phyloP scores from a whole-genome alignment of 2,113 vertebrate species.

The Scomber colias region DNA sequence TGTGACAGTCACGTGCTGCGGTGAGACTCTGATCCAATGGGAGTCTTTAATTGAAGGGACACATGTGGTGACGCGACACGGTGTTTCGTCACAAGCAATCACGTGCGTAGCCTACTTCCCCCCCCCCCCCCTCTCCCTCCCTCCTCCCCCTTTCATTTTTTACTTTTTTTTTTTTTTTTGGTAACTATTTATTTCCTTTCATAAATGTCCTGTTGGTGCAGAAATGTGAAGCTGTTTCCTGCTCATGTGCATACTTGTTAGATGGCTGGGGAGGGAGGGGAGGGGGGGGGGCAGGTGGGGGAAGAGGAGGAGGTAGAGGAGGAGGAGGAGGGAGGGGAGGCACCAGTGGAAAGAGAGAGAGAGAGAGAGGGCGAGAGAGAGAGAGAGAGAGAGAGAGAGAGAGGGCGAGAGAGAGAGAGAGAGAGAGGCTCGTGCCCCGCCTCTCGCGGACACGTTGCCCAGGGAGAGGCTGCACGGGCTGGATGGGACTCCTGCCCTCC shows the following conservation, averaged over 20 bases:
- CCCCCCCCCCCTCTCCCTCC: no score
- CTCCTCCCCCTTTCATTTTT: no score
- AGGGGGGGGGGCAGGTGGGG: no score
- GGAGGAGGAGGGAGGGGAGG: no score
- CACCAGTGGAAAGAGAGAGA: no score
- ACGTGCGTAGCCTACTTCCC: conserved; percentile 11
- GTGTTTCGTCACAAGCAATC: conserved; percentile 24
- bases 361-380: no score
- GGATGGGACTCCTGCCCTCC: conserved; percentile 6
- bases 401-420: background rate
- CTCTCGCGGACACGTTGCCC: conserved; percentile 69
- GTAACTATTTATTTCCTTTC: background rate
- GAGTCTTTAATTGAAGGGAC: conserved; percentile 33
- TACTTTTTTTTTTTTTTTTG: background rate
- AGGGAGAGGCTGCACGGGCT: conserved; percentile 65
- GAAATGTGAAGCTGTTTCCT: background rate
- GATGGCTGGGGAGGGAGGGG: no score
- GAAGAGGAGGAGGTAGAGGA: no score
- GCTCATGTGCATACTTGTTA: no score
- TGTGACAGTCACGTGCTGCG: conserved; percentile 24
- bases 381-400: no score
- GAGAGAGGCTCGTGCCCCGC: conserved; percentile 31
- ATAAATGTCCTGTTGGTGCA: no score
- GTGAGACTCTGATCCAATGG: conserved; percentile 13
- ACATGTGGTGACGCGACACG: conserved; percentile 11